phyloP scores from a whole-genome alignment of 2,888 invertebrate genomes.

The Caprella mutica region DNA sequence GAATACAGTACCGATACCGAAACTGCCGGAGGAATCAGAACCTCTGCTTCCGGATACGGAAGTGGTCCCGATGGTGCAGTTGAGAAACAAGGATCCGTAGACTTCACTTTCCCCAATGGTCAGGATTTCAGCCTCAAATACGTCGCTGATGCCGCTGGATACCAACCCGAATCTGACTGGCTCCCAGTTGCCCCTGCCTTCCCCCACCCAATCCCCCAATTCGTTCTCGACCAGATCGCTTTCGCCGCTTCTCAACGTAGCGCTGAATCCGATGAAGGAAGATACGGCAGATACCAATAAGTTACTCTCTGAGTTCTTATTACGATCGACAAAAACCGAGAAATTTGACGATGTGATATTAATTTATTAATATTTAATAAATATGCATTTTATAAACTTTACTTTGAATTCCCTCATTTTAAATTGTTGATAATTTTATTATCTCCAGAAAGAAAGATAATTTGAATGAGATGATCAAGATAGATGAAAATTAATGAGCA shows the following conservation, averaged over 20 bases:
- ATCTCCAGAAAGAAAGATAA: no score
- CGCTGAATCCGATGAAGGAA: background rate
- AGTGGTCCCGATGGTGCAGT: constrained; percentile 7
- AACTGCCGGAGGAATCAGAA: constrained; percentile 21
- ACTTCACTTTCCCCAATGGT: constrained; percentile 16
- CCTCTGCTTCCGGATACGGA: constrained; percentile 8
- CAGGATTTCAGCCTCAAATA: constrained; percentile 1
- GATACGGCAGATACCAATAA: no score
- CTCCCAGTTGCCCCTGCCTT: constrained; percentile 5
- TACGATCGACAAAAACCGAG: no score
- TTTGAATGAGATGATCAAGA: no score
- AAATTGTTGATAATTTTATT: no score
- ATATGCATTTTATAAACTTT: no score
- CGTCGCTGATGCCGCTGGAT: constrained; percentile 21
- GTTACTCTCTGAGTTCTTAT: no score
- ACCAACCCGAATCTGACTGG: constrained; percentile 1
- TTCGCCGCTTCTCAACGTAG: constrained; percentile 2
- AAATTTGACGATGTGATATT: no score
- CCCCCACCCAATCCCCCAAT: constrained; percentile 11
- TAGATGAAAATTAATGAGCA: no score
- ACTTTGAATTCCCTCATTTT: no score
- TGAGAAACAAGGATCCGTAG: constrained; percentile 8
- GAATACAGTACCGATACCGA: constrained; percentile 24
- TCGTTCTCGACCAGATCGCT: constrained; percentile 14
- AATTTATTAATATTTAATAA: no score